Evolutionary conservation across 2,888 invertebrate species (phyloP).

Genomic region (Mythimna lalbum): DNA sequence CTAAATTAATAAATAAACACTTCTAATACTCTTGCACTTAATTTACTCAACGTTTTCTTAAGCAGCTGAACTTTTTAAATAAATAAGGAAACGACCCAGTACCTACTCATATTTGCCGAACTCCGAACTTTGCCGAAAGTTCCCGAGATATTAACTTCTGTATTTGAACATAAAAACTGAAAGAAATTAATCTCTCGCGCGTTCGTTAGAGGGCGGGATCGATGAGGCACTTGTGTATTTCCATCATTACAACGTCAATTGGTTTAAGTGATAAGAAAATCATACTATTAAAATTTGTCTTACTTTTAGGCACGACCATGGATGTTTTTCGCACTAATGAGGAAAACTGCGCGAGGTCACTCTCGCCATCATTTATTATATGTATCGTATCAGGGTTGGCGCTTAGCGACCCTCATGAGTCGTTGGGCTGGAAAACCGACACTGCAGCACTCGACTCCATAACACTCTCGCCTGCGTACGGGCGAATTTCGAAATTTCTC

Average conservation of each 20-base stretch:
- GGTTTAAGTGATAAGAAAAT: conserved; percentile 21
- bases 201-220: conserved; percentile 12
- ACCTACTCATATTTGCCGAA: conserved; percentile 36
- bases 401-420: too few species aligned
- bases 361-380: too few species aligned
- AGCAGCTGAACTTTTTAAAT: conserved; percentile 31
- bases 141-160: conserved; percentile 35
- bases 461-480: too few species aligned
- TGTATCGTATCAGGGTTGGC: too few species aligned
- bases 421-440: too few species aligned
- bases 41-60: conserved; percentile 34
- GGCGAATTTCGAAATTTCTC: too few species aligned
- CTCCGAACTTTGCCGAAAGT: conserved; percentile 36
- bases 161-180: conserved; percentile 41
- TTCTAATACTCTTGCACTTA: conserved; percentile 35
- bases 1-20: conserved; percentile 36
- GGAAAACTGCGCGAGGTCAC: too few species aligned
- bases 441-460: too few species aligned
- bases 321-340: too few species aligned
- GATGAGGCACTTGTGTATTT: conserved; percentile 11
- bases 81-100: conserved; percentile 30
- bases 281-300: too few species aligned
- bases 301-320: too few species aligned
- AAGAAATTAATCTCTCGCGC: conserved; percentile 37
- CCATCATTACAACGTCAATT: conserved; percentile 1